phyloP scores from a whole-genome alignment of 1,140 invertebrate species.

The Pseudomyrmex pallidus region DNA sequence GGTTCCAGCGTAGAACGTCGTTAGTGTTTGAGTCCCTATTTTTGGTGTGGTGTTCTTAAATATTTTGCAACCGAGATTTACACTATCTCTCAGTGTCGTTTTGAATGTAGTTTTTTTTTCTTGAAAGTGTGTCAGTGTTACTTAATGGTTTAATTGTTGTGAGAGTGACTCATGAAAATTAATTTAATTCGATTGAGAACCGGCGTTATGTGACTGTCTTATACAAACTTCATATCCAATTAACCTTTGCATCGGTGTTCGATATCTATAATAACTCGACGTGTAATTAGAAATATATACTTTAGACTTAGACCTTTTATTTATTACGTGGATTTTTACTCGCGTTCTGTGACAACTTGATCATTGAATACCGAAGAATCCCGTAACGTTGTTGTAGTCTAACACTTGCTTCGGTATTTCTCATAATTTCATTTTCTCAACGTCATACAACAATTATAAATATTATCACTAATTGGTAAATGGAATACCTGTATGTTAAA shows the following conservation, averaged over 20 bases:
- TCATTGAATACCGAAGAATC: background rate
- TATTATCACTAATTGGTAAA: conserved; percentile 36
- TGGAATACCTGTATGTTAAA: conserved; percentile 45
- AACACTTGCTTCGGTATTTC: conserved; percentile 42
- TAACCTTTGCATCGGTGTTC: conserved; percentile 70
- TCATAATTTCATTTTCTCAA: conserved; percentile 29
- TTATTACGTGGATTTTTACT: conserved; percentile 61
- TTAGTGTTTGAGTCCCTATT: conserved; percentile 80
- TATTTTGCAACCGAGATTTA: conserved; percentile 71
- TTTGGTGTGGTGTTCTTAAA: conserved; percentile 80
- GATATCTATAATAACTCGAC: conserved; percentile 63
- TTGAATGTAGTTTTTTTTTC: conserved; percentile 78
- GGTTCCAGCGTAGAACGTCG: conserved; percentile 74
- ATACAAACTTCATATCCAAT: conserved; percentile 62
- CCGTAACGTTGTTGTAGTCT: conserved; percentile 13
- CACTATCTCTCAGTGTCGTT: conserved; percentile 78
- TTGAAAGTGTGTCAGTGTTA: conserved; percentile 77
- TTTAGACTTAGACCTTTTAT: conserved; percentile 63
- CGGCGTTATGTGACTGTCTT: conserved; percentile 65
- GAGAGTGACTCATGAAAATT: conserved; percentile 67
- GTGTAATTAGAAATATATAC: conserved; percentile 64
- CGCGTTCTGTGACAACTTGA: conserved; percentile 25
- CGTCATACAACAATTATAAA: conserved; percentile 40
- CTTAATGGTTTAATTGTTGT: conserved; percentile 77
- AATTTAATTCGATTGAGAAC: conserved; percentile 46